Percentiles rank a stretch among this genome's conserved stretches.
Conservation (phyloP, 2,888 invertebrate genomes). For the Hyles lineata region DNA sequence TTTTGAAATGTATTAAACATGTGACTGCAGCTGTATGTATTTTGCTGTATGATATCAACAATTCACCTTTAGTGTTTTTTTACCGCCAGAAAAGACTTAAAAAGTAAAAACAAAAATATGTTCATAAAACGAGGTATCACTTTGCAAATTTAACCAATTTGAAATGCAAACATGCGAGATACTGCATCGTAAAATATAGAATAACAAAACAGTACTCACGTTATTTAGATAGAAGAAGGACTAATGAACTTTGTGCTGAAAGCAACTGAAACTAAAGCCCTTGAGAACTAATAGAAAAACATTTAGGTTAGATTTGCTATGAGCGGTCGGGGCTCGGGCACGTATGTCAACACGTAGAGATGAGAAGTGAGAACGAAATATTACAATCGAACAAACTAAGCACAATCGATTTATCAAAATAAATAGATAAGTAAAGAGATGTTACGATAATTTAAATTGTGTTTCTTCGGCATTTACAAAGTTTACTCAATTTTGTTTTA, state of each 20-base stretch:
- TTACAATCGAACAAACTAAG: background rate
- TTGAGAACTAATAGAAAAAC: background rate
- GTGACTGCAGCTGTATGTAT: too few relatives aligned
- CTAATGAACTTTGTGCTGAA: background rate
- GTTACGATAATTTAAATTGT: too few relatives aligned
- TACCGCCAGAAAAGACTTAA: too few relatives aligned
- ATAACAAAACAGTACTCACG: constrained; percentile 1
- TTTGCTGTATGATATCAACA: too few relatives aligned
- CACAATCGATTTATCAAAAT: background rate
- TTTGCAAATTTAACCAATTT: too few relatives aligned
- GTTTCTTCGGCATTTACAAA: too few relatives aligned
- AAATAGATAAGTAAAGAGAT: background rate
- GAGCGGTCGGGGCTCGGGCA: constrained; percentile 14
- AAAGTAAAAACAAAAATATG: too few relatives aligned
- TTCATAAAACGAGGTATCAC: too few relatives aligned
- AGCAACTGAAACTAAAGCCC: background rate
- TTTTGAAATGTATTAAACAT: too few relatives aligned
- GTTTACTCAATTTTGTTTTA: too few relatives aligned
- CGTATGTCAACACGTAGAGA: constrained; percentile 24
- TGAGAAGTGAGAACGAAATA: background rate
- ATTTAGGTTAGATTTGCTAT: constrained; percentile 13
- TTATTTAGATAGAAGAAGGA: background rate
- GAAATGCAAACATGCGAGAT: too few relatives aligned
- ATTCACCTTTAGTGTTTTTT: too few relatives aligned
- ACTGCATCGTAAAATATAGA: background rate